Percentiles rank a stretch among this genome's conserved stretches.
phyloP scores from a whole-genome alignment of 2,888 invertebrate genomes.

The Scaptomyza parva region DNA sequence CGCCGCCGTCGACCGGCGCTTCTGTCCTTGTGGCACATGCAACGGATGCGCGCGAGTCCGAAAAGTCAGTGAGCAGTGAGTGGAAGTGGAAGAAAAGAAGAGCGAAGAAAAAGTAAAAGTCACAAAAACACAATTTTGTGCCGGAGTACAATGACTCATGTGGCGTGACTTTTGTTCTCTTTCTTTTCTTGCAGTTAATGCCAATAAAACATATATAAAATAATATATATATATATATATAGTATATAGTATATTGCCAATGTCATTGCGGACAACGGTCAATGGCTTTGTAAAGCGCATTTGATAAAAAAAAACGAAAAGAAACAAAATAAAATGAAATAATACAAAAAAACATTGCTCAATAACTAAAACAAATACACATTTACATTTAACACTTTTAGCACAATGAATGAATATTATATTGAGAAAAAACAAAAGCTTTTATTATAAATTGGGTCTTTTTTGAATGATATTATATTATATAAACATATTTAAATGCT shows the following conservation, averaged over 20 bases:
- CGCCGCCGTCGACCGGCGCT: slow-evolving; percentile 9
- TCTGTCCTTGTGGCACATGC: slow-evolving; percentile 39
- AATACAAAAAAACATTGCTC: slow-evolving; percentile 6
- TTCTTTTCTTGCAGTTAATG: slow-evolving; percentile 68
- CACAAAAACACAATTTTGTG: slow-evolving; percentile 9
- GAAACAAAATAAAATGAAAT: slow-evolving; percentile 14
- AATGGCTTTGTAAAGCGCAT: slow-evolving; percentile 60
- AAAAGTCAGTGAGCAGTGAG: slow-evolving; percentile 2
- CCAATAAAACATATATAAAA: slow-evolving; percentile 31
- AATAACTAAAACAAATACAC: slow-evolving; percentile 39
- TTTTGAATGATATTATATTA: neutral
- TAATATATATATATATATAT: slow-evolving; percentile 14
- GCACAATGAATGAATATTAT: neutral
- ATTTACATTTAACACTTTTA: neutral
- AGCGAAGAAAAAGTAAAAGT: slow-evolving; percentile 52
- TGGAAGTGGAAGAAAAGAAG: neutral
- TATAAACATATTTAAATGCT: neutral
- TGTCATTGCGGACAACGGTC: slow-evolving; percentile 75
- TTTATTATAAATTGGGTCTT: neutral
- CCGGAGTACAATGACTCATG: slow-evolving; percentile 74
- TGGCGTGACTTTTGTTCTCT: slow-evolving; percentile 80
- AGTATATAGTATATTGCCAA: slow-evolving; percentile 45
- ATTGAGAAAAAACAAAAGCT: neutral
- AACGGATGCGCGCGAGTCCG: too few species aligned
- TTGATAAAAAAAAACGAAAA: slow-evolving; percentile 46